Evolutionary conservation across 2,888 invertebrate genomes (phyloP), one percentile per base, ranked within the genome.

Genomic region (Nomada goodeniana): DNA sequence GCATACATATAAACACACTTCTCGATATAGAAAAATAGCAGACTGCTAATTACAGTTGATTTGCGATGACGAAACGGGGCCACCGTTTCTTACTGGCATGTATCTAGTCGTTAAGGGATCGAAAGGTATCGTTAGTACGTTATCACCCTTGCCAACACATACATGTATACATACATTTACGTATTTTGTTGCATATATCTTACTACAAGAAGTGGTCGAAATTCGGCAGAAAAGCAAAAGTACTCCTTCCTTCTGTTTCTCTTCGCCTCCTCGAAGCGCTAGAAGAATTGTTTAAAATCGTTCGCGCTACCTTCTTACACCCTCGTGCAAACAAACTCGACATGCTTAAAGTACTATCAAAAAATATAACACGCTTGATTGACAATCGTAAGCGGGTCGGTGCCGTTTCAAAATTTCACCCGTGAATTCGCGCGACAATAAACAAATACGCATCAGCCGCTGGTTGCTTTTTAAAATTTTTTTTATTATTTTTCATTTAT

Each of bases 1-100:
- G 63, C 26, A 55, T 72, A 57, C 50, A 69, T 78, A 78, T 53
- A 82, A 65, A 81, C 29, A 52, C 23, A n/a, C 68, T 42, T 36
- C 11, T 60, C 36, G n/a, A 67, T 67, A 67, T 82, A 81, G 75
- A 82, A 82, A 82, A 82, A 81, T 82, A 80, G 73, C 68, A 59
- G 59, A 20, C 23, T 72, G 63, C 69, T 7, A 64, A 26, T 82
- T 63, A 63, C 23, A 42, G 29, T 63, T 68, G 15, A 36, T 26
- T 50, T 42, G n/a, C 11, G 15, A 42, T 53, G 18, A 60, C 36
- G 42, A 80, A 70, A 70, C 70, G 52, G 55, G 55, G 63, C 67
- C 61, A 67, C 50, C 80, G 72, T 79, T 79, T 50, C 23, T 67
- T 61, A 65, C 44, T 59, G 52, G n/a, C n/a, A 26, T 2, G 36